Base-by-base conservation (phyloP, 92 coral and sea anemone genomes). In the Hydrozoanthus gracilis region DNA sequence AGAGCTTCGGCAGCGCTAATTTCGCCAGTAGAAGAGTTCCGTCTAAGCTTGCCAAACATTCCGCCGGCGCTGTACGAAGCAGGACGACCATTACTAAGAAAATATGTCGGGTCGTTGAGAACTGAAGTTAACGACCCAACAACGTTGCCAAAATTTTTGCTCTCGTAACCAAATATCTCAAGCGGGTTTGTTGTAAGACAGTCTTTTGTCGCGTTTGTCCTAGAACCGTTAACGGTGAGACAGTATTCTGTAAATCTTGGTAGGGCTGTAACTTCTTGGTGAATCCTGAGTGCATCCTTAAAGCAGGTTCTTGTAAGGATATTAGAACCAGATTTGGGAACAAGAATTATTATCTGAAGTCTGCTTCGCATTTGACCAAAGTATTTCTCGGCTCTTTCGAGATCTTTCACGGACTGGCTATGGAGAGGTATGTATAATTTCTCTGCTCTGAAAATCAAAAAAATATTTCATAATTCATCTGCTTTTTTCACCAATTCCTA, bases 31-130 rank as follows among this genome's bases (percentile, higher is more conserved):
- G 85, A 80, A 47, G 46, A 50, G 39, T 60, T 55, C 68, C 82
- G 73, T 8, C 35, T 65, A 13, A 87, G 82, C 15, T 64, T 84
- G 20, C 95, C 89, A 71, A 92, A 90, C 71, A 92, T 88, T 55
- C 79, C 86, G 8, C 52, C 56, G 27, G 88, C 86, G 44, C 92
- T 92, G 44, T 72, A 71, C 68, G 48, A 65, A 12, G 90, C 92
- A 14, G 95, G 95, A 3, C 91, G 88, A 60, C 93, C 93, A 76
- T 90, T 92, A 52, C 90, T 75, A 80, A 92, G 92, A 5, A 80
- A 27, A 80, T 62, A 65, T 1, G 49, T 3, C 0, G 85, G 75
- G 35, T 80, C 47, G 17, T 65, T 65, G 58, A 62, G 64, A 4
- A 67, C 73, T 49, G 58, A 35, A 20, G 73, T 48, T 4, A 80